Base-by-base conservation (phyloP, 2,797 vertebrate genomes). In the Cyprinodon diabolis region DNA sequence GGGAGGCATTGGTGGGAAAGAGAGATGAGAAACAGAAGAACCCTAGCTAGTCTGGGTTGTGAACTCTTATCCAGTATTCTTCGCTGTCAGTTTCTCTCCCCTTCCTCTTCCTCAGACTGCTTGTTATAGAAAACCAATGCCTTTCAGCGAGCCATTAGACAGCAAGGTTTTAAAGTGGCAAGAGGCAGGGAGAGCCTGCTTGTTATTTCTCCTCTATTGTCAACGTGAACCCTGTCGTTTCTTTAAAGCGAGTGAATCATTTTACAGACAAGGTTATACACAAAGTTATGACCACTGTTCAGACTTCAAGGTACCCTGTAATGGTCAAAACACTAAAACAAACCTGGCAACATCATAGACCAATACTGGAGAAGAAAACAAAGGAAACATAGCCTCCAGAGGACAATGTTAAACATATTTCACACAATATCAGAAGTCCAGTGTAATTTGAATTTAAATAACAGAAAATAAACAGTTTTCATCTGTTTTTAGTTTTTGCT, bases 201-300 rank as follows among this genome's bases (percentile, higher is more conserved):
- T 66, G 83, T 92, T 90, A 91, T 89, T 92, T 89, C 0, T 66
- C 81, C 68, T 82, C 71, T 67, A 77, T 89, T 90, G 89, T 90
- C 90, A 81, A 84, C 62, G 68, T 87, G 86, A 83, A 89, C 82
- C 84, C 78, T 56, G 77, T 79, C 71, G 80, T 77, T 80, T 84
- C 86, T 37, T 87, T 90, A 70, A 77, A 89, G 85, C 54, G 51
- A 88, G 77, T 35, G 82, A 76, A 74, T 76, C 74, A 9, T 79
- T 87, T 87, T 89, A 78, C 68, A 74, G 78, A 87, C 88, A 76
- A 84, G 84, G 89, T 90, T 80, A 82, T 83, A 78, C 48, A 82
- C 77, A 88, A 89, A 84, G 82, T 84, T 84, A 51, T 14, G 54
- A 72, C 73, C 76, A 47, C 63, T 78, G 82, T 52, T 66, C 79